Percentiles rank a stretch among this genome's conserved stretches.
Conservation (phyloP, 1,140 invertebrate species). For the Calephelis nemesis region DNA sequence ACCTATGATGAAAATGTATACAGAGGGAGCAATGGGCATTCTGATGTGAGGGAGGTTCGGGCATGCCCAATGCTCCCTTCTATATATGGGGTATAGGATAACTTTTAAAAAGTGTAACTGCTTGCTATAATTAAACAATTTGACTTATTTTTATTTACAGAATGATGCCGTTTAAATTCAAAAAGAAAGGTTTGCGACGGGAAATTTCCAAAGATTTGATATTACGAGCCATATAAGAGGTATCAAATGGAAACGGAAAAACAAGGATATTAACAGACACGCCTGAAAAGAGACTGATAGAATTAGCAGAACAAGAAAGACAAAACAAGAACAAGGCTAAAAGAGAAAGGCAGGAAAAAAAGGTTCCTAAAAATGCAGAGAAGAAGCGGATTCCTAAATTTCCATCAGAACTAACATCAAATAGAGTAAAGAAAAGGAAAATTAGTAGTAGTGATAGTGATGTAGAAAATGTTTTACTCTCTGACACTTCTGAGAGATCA, state of each 20-base stretch:
- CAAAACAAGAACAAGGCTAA: slow-evolving; percentile 23
- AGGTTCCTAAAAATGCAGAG: slow-evolving; percentile 26
- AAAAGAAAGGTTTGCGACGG: too few relatives aligned
- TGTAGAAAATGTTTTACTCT: too few relatives aligned
- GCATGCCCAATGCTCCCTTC: slow-evolving; percentile 34
- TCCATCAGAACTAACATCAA: too few relatives aligned
- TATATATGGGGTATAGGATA: too few relatives aligned
- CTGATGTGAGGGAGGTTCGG: slow-evolving; percentile 23
- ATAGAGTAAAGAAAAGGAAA: too few relatives aligned
- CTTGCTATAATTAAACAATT: too few relatives aligned
- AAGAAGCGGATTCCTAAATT: slow-evolving; percentile 27
- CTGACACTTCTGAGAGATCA: too few relatives aligned
- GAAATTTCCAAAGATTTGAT: slow-evolving; percentile 34
- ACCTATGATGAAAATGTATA: slow-evolving; percentile 33
- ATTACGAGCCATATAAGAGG: slow-evolving; percentile 29
- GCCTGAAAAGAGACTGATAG: too few relatives aligned
- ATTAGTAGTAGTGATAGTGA: too few relatives aligned
- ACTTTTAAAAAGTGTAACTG: too few relatives aligned
- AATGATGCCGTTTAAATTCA: too few relatives aligned
- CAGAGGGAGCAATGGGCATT: slow-evolving; percentile 22
- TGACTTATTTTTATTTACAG: too few relatives aligned
- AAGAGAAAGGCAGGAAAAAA: slow-evolving; percentile 26
- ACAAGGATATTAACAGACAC: background rate
- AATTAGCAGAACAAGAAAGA: slow-evolving; percentile 17
- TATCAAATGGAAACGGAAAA: slow-evolving; percentile 25